Evolutionary conservation across 2,888 invertebrate species (phyloP).

Genomic region (Eremobia ochroleuca): DNA sequence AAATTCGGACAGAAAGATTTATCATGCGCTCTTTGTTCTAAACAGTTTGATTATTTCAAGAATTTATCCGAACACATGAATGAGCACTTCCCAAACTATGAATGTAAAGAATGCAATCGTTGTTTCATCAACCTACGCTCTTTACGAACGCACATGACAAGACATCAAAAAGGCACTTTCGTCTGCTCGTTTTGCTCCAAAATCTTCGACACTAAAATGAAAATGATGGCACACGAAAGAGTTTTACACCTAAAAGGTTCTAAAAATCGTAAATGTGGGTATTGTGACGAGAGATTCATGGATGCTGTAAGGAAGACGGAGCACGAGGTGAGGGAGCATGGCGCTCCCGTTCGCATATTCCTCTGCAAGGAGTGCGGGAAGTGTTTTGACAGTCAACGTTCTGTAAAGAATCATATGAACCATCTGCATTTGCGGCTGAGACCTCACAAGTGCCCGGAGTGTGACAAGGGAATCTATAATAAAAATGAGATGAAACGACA

Average conservation of each 20-base stretch:
- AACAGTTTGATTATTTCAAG: slow-evolving; percentile 77
- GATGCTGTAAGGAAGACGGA: slow-evolving; percentile 61
- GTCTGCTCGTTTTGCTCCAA: slow-evolving; percentile 78
- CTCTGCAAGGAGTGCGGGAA: slow-evolving; percentile 75
- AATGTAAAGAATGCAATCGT: slow-evolving; percentile 75
- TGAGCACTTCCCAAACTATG: slow-evolving; percentile 79
- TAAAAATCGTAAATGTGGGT: slow-evolving; percentile 73
- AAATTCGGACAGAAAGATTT: slow-evolving; percentile 65
- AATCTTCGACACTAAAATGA: slow-evolving; percentile 77
- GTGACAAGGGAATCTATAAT: slow-evolving; percentile 52
- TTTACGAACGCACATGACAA: slow-evolving; percentile 58
- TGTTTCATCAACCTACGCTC: slow-evolving; percentile 72
- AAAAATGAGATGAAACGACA: slow-evolving; percentile 51
- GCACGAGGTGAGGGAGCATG: slow-evolving; percentile 75
- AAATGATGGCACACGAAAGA: slow-evolving; percentile 78
- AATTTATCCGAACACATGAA: slow-evolving; percentile 79
- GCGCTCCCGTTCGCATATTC: slow-evolving; percentile 61
- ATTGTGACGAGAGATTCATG: slow-evolving; percentile 75
- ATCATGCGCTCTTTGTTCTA: slow-evolving; percentile 74
- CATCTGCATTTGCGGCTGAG: slow-evolving; percentile 73
- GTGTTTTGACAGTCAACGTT: slow-evolving; percentile 68
- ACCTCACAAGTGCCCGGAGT: slow-evolving; percentile 75
- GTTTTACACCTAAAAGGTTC: slow-evolving; percentile 72
- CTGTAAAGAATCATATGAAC: slow-evolving; percentile 70
- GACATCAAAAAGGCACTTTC: slow-evolving; percentile 65